Base-by-base conservation (phyloP, 2,888 invertebrate species). In the Campaea margaritaria region DNA sequence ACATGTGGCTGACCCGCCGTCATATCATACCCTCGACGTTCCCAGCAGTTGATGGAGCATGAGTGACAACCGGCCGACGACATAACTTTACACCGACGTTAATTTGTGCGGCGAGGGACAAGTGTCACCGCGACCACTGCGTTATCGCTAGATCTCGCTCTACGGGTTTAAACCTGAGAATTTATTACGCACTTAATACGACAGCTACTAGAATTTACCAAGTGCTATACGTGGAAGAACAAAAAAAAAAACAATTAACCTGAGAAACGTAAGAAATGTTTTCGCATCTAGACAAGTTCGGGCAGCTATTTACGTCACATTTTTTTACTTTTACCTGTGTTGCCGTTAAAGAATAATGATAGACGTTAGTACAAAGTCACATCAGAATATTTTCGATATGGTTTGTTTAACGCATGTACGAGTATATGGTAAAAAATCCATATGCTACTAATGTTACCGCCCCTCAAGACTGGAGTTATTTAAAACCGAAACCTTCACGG, bases 41-140 rank as follows among this genome's bases (percentile, higher is more conserved):
- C 88, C 87, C 86, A 89, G 86, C 88, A 89, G 87, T 92, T 92
- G 92, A 93, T 93, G 91, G 86, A 87, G 89, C 91, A 91, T 93
- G 93, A 93, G 89, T 90, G 92, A 90, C 93, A 90, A 82, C 83
- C 81, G 80, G 73, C 79, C 76, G 79, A 74, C 86, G 88, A 87
- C 79, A 83, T 90, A 87, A 90, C 91, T 82, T 93, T 90, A 82
- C 83, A 83, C 81, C 73, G 83, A 85, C 88, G 93, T 91, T 89
- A 87, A 91, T 91, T 89, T 86, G 85, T 85, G 78, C 77, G 79
- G 70, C 78, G 83, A 85, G 80, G 79, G 79, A 81, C 83, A 80
- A 85, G 81, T 82, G 82, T 81, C 84, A 79, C 78, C 77, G 79
- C 82, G 81, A 82, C 78, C 79, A 76, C 71, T 55, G 67, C 64